These are phyloP conservation scores for Ranitomeya imitator DNA, from an alignment of 2,113 vertebrate species.

Conservation along the genomic window DNA sequence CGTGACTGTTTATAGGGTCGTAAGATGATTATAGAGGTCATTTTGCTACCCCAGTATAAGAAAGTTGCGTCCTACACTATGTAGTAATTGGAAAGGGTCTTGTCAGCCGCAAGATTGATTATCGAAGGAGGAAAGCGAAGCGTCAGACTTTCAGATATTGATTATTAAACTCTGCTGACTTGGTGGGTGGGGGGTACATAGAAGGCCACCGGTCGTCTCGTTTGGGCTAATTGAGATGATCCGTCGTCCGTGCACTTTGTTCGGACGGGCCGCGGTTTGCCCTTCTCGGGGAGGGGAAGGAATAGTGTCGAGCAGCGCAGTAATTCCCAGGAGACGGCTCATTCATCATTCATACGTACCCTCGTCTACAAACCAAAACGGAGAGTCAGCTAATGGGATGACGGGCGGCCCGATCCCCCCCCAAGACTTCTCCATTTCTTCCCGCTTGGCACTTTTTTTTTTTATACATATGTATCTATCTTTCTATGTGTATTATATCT, in stretches of 20 bases:
- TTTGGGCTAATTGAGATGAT: slow-evolving; percentile 10
- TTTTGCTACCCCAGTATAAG: background rate
- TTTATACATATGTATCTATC: background rate
- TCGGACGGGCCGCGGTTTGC: background rate
- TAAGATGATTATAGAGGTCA: too few relatives aligned
- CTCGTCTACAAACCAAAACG: background rate
- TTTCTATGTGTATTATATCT: slow-evolving; percentile 53
- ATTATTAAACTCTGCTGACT: slow-evolving; percentile 6
- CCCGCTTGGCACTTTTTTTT: slow-evolving; percentile 51
- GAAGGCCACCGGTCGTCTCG: background rate
- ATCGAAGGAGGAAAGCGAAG: slow-evolving; percentile 10
- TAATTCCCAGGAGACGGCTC: background rate
- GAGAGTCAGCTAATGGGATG: slow-evolving; percentile 10
- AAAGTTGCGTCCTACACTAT: background rate
- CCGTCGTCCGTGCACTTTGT: background rate
- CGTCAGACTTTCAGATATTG: slow-evolving; percentile 25
- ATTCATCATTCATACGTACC: slow-evolving; percentile 23
- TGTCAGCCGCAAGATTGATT: slow-evolving; percentile 16
- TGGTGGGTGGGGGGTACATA: background rate
- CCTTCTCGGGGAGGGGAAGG: background rate
- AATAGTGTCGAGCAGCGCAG: background rate
- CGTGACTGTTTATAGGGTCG: too few relatives aligned
- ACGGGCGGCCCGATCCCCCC: background rate
- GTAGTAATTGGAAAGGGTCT: background rate
- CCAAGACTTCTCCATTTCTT: slow-evolving; percentile 8